These are phyloP conservation scores for Apis dorsata DNA, from an alignment of 1,140 invertebrate species.

Conservation along the genomic window DNA sequence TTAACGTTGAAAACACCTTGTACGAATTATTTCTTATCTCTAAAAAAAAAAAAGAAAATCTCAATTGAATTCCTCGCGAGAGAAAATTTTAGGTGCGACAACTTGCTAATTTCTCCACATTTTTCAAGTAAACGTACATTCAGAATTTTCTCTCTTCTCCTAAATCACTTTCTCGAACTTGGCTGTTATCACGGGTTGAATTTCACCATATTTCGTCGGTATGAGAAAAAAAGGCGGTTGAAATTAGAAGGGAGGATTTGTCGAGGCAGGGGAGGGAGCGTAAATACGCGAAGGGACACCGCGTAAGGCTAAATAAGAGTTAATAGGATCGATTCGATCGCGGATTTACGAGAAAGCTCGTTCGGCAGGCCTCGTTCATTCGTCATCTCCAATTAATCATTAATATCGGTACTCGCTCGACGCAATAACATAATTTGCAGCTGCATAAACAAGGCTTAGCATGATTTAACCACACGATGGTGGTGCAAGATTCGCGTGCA, in stretches of 20 bases:
- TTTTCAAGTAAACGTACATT: too few relatives aligned
- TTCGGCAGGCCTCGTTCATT: too few relatives aligned
- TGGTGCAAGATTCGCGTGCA: not conserved
- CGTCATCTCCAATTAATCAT: slow-evolving; percentile 2
- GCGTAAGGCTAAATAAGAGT: not conserved
- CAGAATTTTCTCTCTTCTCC: not conserved
- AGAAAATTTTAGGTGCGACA: not conserved
- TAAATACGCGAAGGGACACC: not conserved
- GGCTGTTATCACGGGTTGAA: not conserved
- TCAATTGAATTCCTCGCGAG: too few relatives aligned
- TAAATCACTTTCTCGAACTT: not conserved
- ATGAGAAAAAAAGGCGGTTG: not conserved
- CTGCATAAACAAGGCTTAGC: slow-evolving; percentile 36
- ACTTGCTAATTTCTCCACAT: too few relatives aligned
- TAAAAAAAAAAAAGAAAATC: too few relatives aligned
- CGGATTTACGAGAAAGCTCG: not conserved
- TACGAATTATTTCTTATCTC: too few relatives aligned
- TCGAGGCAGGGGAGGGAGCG: not conserved
- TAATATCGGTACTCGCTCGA: not conserved
- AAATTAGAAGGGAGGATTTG: not conserved
- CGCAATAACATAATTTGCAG: slow-evolving; percentile 31
- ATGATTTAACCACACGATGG: slow-evolving; percentile 16
- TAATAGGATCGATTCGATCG: not conserved
- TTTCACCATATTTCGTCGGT: not conserved
- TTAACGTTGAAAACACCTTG: too few relatives aligned